phyloP scores from a whole-genome alignment of 2,797 vertebrate species.

The Siniperca scherzeri region DNA sequence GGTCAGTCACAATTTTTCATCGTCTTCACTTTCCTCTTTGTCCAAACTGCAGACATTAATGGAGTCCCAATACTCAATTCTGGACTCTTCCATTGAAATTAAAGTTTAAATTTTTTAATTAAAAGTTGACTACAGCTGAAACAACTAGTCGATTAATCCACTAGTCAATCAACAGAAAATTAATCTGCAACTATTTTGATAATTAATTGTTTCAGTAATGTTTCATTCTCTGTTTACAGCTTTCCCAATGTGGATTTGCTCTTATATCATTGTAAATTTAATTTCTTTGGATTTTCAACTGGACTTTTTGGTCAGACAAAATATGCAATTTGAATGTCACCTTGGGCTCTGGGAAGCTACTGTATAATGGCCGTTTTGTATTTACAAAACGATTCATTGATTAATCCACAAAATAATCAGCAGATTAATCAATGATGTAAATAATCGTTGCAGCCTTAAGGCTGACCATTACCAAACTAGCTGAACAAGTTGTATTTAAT shows the following conservation, averaged over 20 bases:
- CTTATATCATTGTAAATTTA: too few species aligned
- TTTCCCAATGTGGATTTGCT: not conserved
- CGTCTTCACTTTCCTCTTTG: not conserved
- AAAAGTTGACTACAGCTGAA: too few species aligned
- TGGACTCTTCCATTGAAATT: not conserved
- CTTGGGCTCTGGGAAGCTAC: not conserved
- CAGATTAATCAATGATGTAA: not conserved
- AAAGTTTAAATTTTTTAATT: not conserved
- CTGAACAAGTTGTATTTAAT: not conserved
- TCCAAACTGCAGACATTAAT: not conserved
- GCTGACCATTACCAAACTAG: not conserved
- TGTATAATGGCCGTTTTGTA: not conserved
- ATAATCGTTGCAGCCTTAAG: not conserved
- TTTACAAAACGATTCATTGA: not conserved
- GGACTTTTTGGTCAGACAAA: not conserved
- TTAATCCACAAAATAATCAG: not conserved
- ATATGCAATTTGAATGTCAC: not conserved
- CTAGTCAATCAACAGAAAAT: not conserved
- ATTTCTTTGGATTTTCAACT: too few species aligned
- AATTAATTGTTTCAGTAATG: not conserved
- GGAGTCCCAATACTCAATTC: not conserved
- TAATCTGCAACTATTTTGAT: not conserved
- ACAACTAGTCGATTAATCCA: too few species aligned
- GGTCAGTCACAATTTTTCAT: not conserved
- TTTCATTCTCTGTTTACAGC: not conserved